Evolutionary conservation across 1,140 invertebrate species (phyloP), one percentile per base, ranked within the genome.

Genomic region (Drosophila tropicalis): DNA sequence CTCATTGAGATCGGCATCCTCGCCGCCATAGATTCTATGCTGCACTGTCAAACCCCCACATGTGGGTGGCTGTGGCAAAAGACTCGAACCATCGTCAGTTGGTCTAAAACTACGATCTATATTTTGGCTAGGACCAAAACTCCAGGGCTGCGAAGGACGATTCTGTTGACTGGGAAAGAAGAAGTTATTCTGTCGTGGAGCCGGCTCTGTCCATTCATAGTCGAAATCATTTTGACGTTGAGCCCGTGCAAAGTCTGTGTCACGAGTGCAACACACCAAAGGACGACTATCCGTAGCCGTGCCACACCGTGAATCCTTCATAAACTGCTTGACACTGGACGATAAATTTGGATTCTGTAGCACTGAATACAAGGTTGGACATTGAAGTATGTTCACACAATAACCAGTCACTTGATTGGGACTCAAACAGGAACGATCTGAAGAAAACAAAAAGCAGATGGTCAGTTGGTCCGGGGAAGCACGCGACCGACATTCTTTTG

Each of bases 1-100:
- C 76, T 94, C 94, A n/a, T 93, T 93, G 5, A 94, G 70, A 0
- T 79, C 77, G 1, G 94, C 73, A 68, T 93, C 91, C 15, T 76
- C 67, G 55, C 91, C 91, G 55, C 79, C 86, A 32, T 92, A 92
- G n/a, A 92, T 92, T 39, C 90, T 72, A 41, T 91, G 90, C 25
- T 67, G 73, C 3, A 91, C 90, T n/a, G 75, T 80, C 19, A 91
- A 79, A 22, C 89, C 90, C 0, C 91, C 91, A 29, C 91, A 92
- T 5, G 60, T 70, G 0, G 91, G 91, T 0, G 86, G 80, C 58
- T 76, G 73, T 3, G 91, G 91, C 19, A 92, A 34, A 5, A 81
- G 10, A 7, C 12, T 69, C 19, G 74, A 72, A n/a, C 81, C 85
- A 70, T 90, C 77, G 5, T 51, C 6, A 12, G 17, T 66, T 22